A percentile compares a stretch with the other conserved stretches of the same genome.
Conservation (phyloP, 2,888 invertebrate species). For the Mamestra brassicae region DNA sequence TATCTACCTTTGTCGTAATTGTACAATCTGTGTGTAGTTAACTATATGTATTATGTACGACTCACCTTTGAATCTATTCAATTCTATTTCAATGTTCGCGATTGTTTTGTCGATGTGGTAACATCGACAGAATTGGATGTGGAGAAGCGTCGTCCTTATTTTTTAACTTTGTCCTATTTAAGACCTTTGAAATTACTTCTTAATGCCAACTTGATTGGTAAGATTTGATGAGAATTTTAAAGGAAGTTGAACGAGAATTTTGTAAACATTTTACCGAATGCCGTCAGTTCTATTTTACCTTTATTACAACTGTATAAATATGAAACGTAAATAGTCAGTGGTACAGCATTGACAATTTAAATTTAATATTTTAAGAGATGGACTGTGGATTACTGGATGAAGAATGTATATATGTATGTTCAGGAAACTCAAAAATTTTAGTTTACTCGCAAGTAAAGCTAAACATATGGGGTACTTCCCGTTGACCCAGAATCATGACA, state of each 20-base stretch:
- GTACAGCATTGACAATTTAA: too few relatives aligned
- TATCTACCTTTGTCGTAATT: constrained; percentile 52
- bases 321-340: not conserved
- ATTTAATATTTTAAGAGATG: too few relatives aligned
- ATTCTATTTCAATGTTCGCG: constrained; percentile 25
- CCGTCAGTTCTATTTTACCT: constrained; percentile 10
- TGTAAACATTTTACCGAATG: constrained; percentile 4
- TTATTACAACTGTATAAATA: not conserved
- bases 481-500: too few relatives aligned
- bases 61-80: constrained; percentile 12
- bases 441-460: too few relatives aligned
- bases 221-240: constrained; percentile 59
- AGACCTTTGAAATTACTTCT: constrained; percentile 66
- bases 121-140: constrained; percentile 15
- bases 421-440: not conserved
- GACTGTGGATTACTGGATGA: too few relatives aligned
- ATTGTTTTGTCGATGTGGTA: constrained; percentile 33
- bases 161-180: constrained; percentile 53
- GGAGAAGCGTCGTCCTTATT: constrained; percentile 22
- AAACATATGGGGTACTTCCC: too few relatives aligned
- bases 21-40: constrained; percentile 31
- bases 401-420: too few relatives aligned
- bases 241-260: constrained; percentile 37
- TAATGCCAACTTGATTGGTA: constrained; percentile 69
- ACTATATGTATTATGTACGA: not conserved